phyloP scores from a whole-genome alignment of 2,113 vertebrate species.

The Xenopus borealis region DNA sequence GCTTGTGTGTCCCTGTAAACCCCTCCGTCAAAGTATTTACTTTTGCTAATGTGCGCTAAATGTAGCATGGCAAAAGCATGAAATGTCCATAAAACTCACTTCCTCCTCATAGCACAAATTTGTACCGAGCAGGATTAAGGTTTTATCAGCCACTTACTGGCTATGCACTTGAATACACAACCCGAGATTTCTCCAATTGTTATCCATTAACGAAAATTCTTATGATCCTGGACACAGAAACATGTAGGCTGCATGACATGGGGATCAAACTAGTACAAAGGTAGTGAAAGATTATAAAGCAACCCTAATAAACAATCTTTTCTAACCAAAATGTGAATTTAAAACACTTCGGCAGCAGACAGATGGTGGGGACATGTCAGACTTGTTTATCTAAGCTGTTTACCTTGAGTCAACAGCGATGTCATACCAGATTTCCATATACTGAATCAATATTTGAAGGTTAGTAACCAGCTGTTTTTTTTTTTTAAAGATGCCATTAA shows the following conservation, averaged over 20 bases:
- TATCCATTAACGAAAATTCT: conserved; percentile 56
- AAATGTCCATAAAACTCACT: conserved; percentile 57
- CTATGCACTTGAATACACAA: conserved; percentile 49
- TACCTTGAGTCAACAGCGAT: conserved; percentile 73
- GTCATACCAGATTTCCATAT: conserved; percentile 80
- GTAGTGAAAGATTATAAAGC: conserved; percentile 63
- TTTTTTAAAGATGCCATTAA: conserved; percentile 89
- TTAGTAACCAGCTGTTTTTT: conserved; percentile 86
- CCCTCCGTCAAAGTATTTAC: conserved; percentile 64
- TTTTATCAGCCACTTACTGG: conserved; percentile 50
- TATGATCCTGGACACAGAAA: conserved; percentile 59
- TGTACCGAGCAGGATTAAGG: conserved; percentile 51
- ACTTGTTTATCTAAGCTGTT: conserved; percentile 89
- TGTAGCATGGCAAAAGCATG: conserved; percentile 65
- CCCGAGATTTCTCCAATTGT: conserved; percentile 53
- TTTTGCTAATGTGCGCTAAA: conserved; percentile 69
- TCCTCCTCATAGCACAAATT: conserved; percentile 58
- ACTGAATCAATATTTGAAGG: conserved; percentile 88
- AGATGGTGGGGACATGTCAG: conserved; percentile 67
- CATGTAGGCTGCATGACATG: conserved; percentile 48
- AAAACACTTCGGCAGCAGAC: conserved; percentile 66
- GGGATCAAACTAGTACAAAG: conserved; percentile 53
- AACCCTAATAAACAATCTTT: conserved; percentile 64
- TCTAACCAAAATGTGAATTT: conserved; percentile 61
- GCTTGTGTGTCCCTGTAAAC: conserved; percentile 60